A percentile compares a stretch with the other conserved stretches of the same genome.
phyloP scores from a whole-genome alignment of 1,140 invertebrate genomes.

The Neotoxoptera formosana region DNA sequence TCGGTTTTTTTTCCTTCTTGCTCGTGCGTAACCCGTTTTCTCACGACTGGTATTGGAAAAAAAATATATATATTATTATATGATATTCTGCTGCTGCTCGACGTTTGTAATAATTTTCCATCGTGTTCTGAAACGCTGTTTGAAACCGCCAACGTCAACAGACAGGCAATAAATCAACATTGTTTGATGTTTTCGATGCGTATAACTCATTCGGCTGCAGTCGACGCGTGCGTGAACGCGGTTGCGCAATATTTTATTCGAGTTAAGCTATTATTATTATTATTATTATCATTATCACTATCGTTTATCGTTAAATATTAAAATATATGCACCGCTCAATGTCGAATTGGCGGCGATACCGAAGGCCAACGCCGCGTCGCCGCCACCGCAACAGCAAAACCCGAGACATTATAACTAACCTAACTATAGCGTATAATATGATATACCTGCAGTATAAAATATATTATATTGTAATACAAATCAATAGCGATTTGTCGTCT shows the following conservation, averaged over 20 bases:
- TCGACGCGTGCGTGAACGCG: neutral
- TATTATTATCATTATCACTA: neutral
- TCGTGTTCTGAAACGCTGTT: neutral
- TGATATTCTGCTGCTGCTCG: neutral
- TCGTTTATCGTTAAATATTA: neutral
- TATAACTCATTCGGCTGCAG: neutral
- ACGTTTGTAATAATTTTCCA: neutral
- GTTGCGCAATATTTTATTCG: neutral
- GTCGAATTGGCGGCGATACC: neutral
- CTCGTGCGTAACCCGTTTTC: neutral
- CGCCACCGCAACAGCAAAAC: too few species aligned
- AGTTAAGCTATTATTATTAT: neutral
- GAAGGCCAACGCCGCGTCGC: neutral
- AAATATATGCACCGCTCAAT: constrained; percentile 6
- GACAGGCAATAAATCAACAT: constrained; percentile 7
- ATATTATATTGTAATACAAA: neutral
- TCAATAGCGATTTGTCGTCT: neutral
- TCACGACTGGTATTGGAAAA: neutral
- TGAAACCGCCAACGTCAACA: neutral
- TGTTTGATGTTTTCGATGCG: constrained; percentile 40
- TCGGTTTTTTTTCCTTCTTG: neutral
- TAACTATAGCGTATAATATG: too few species aligned
- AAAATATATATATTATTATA: neutral
- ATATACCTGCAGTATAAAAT: too few species aligned
- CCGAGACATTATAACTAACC: too few species aligned